Percentiles rank a stretch among this genome's conserved stretches.
Conservation (phyloP, 2,888 invertebrate genomes). For the Fragum fragum region DNA sequence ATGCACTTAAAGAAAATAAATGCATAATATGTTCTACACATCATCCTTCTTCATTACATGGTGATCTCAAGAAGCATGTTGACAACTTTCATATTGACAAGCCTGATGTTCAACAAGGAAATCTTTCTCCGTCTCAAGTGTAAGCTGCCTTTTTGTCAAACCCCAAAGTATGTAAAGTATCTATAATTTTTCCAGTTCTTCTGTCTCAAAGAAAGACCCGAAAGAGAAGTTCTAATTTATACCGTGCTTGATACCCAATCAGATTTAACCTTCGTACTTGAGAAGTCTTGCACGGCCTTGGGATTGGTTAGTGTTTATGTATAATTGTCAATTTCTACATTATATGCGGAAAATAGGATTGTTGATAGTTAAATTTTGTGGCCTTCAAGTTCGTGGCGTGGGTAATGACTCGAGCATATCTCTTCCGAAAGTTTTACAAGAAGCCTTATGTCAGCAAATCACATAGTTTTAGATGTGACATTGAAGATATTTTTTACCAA, state of each 20-base stretch:
- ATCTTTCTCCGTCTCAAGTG: not conserved
- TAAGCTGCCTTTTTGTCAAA: not conserved
- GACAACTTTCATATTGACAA: not conserved
- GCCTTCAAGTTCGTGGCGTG: constrained; percentile 50
- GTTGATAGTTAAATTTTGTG: constrained; percentile 37
- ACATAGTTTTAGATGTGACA: constrained; percentile 64
- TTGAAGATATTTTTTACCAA: constrained; percentile 65
- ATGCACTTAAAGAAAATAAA: constrained; percentile 37
- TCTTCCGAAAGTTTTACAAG: constrained; percentile 62
- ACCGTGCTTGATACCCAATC: constrained; percentile 69
- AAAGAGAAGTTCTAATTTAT: constrained; percentile 62
- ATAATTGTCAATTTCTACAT: constrained; percentile 56
- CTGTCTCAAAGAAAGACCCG: constrained; percentile 55
- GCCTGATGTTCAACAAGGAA: not conserved
- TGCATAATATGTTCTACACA: constrained; percentile 43
- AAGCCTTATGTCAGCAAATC: constrained; percentile 58
- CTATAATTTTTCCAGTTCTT: constrained; percentile 56
- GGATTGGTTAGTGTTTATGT: constrained; percentile 35
- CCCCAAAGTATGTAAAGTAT: not conserved
- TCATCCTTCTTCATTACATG: constrained; percentile 57
- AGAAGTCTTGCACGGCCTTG: constrained; percentile 40
- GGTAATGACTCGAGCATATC: constrained; percentile 32
- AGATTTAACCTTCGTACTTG: constrained; percentile 63
- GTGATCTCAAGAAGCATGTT: not conserved
- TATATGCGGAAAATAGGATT: constrained; percentile 43